Conservation (phyloP, 2,113 vertebrate genomes). For the Nansenia antarctica region DNA sequence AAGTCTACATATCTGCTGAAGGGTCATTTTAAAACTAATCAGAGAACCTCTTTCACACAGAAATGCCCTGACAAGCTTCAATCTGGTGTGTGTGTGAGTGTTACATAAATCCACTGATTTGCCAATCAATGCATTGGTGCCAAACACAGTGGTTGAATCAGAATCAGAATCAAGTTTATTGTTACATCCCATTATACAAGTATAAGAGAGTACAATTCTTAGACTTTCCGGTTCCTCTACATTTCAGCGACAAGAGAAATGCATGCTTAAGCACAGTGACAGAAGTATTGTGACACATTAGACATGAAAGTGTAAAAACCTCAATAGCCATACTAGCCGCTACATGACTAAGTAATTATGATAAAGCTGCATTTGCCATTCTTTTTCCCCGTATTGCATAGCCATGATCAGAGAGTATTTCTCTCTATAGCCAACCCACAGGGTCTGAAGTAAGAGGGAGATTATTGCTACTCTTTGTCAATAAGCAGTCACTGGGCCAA, state of each 20-base stretch:
- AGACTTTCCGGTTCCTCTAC: too few relatives aligned
- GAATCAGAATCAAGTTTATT: too few relatives aligned
- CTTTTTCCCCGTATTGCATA: constrained; percentile 69
- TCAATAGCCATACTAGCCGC: constrained; percentile 19
- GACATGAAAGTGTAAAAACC: too few relatives aligned
- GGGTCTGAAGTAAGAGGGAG: constrained; percentile 13
- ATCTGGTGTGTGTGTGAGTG: background rate
- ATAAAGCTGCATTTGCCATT: constrained; percentile 63
- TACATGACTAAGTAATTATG: constrained; percentile 7
- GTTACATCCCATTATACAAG: constrained; percentile 30
- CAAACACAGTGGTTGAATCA: background rate
- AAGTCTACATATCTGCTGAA: background rate
- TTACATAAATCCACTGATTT: background rate
- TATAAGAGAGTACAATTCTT: too few relatives aligned
- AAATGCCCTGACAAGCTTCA: background rate
- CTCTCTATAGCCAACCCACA: constrained; percentile 35
- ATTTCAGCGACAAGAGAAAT: constrained; percentile 13
- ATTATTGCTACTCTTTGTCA: background rate
- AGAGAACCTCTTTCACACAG: background rate
- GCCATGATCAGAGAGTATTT: constrained; percentile 51
- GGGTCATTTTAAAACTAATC: too few relatives aligned
- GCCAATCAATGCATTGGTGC: background rate
- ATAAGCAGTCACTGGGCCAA: background rate
- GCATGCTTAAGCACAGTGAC: constrained; percentile 32
- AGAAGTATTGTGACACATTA: too few relatives aligned